Evolutionary conservation across 1,140 invertebrate genomes (phyloP), one percentile per base, ranked within the genome.

Genomic region (Oryctes rhinoceros): DNA sequence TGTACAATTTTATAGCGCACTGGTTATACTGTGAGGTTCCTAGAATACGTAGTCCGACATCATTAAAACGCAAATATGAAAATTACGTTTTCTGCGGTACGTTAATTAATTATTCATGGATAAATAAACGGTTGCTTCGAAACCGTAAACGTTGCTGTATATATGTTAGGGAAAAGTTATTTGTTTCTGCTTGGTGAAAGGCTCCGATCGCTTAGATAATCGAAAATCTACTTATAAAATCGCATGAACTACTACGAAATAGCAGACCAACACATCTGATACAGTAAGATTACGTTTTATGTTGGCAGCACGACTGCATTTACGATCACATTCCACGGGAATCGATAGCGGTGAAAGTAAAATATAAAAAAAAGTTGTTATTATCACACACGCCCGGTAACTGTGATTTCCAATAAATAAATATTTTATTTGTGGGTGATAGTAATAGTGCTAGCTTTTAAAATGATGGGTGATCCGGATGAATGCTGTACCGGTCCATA

Each of bases 321-420:
- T 71, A 71, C 65, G 13, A 20, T 71, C 65, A 15, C 65, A 71
- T 71, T 71, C 65, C 65, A 37, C 30, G 6, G 24, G 18, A 24
- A 71, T 71, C 20, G 37, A 35, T 35, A 35, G 9, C n/a, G 65
- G 65, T 71, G 65, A 71, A 71, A 71, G 65, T 71, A 35, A 13
- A 71, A 24, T 13, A 71, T 30, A 71, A 71, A 35, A 30, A 30
- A 35, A 9, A 71, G 1, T 18, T n/a, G 18, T 59, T n/a, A 18
- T 7, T 53, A 15, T 18, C n/a, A 59, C n/a, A n/a, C 53, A 7
- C n/a, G 5, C 15, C 5, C 18, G 18, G 39, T 44, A 44, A 44
- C 39, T 44, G 39, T 44, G 39, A 3, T 44, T 44, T 44, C 39
- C 9, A 44, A 44, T 7, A 44, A 44, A 44, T 44, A 44, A 44